Percentiles rank a stretch among this genome's conserved stretches.
These are phyloP conservation scores for Polyommatus icarus DNA, from an alignment of 2,888 invertebrate species.

Conservation along the genomic window DNA sequence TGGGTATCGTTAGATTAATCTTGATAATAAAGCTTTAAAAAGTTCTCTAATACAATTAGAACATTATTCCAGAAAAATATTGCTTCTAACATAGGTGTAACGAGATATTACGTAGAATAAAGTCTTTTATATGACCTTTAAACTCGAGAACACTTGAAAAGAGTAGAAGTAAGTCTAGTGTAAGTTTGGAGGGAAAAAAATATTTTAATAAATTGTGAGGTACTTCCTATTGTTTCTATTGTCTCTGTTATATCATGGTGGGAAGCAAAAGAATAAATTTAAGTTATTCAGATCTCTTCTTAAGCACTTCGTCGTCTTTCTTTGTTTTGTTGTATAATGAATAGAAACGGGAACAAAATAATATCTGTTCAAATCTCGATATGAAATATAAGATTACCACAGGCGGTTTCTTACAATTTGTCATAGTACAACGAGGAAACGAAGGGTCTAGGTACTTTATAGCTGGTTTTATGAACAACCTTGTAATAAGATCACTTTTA, in stretches of 20 bases:
- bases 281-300: slow-evolving; percentile 30
- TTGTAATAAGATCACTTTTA: background rate
- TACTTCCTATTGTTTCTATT: slow-evolving; percentile 27
- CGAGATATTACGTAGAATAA: background rate
- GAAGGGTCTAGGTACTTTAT: background rate
- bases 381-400: slow-evolving; percentile 27
- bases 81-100: background rate
- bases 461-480: background rate
- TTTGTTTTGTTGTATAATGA: slow-evolving; percentile 23
- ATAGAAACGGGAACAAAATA: slow-evolving; percentile 30
- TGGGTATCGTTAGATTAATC: background rate
- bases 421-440: background rate
- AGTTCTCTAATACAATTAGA: too few relatives aligned
- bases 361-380: slow-evolving; percentile 28
- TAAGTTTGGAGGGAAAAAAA: slow-evolving; percentile 14
- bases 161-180: slow-evolving; percentile 12
- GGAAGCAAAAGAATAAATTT: slow-evolving; percentile 32
- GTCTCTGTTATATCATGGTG: slow-evolving; percentile 25
- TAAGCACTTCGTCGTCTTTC: slow-evolving; percentile 32
- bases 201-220: slow-evolving; percentile 30
- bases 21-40: background rate
- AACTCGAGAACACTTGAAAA: background rate
- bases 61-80: background rate
- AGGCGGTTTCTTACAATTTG: background rate
- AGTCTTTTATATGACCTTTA: background rate